Base-by-base conservation (phyloP, 2,113 vertebrate genomes). In the Buteo buteo region DNA sequence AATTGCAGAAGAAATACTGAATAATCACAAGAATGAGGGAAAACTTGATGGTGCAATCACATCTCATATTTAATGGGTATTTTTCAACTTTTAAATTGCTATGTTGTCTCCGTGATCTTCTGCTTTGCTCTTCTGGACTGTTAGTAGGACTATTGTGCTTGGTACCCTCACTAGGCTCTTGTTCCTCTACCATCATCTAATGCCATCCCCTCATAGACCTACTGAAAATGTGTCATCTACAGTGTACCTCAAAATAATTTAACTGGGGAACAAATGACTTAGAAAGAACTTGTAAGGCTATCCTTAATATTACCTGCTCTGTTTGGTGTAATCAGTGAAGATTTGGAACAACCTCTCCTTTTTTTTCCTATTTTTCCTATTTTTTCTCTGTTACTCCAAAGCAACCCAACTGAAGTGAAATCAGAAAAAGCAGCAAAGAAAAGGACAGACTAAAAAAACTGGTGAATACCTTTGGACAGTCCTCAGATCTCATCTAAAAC, bases 31-130 rank as follows among this genome's bases (percentile, higher is more conserved):
- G 45, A 70, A 65, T 29, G 13, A 54, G 17, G 29, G 19, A 29
- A 90, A 71, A 54, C 4, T 29, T 16, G 47, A 9, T 40, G 12
- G 13, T 73, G 32, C 10, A 61, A 65, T 70, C 18, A 26, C 7
- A 36, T 44, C 12, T 31, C 29, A 29, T 20, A 62, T 66, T 74
- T 55, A 80, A 66, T 29, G 6, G 7, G 2, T 54, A 29, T 70
- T 66, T 87, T 80, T 80, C 22, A 74, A 40, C 9, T 47, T 74
- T 13, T 58, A 55, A 59, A 44, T 9, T 42, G 15, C 24, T 32
- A 0, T 25, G 5, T 52, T 78, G 36, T 50, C 15, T 61, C 20
- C 0, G 1, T 31, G 10, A 52, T 59, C 40, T 21, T 72, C 34
- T 32, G 42, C 24, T 69, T 67, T 73, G 21, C 19, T 79, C 7